These are phyloP conservation scores for Petromus typicus DNA, from an alignment of 2,113 vertebrate genomes.

Conservation along the genomic window DNA sequence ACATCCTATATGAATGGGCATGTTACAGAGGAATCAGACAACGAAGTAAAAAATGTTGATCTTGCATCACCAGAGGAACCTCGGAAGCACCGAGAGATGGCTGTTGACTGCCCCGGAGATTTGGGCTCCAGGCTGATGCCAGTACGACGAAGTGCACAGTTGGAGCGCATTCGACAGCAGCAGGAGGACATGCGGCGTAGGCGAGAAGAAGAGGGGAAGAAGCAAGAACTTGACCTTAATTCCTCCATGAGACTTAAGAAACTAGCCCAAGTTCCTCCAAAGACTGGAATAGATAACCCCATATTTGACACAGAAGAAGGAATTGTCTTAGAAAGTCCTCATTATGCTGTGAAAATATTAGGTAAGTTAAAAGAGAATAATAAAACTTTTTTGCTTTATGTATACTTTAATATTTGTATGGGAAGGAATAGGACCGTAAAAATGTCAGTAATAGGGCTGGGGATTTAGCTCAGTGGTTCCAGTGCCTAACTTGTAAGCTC, in stretches of 20 bases:
- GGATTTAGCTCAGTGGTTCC: too few species aligned
- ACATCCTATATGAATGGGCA: constrained; percentile 95
- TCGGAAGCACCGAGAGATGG: constrained; percentile 93
- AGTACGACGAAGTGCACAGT: constrained; percentile 89
- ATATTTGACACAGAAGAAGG: constrained; percentile 95
- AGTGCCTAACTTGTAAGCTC: too few species aligned
- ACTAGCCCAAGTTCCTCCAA: constrained; percentile 94
- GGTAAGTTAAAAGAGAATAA: constrained; percentile 83
- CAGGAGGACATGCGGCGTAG: constrained; percentile 94
- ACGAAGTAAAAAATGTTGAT: constrained; percentile 89
- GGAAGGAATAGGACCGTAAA: not conserved
- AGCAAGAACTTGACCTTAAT: constrained; percentile 93
- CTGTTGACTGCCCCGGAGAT: constrained; percentile 96
- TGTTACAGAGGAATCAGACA: constrained; percentile 92
- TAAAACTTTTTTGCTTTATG: constrained; percentile 48
- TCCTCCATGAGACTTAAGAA: constrained; percentile 95
- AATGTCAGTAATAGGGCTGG: not conserved
- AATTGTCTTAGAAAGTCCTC: constrained; percentile 88
- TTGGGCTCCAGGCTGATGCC: constrained; percentile 95
- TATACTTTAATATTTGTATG: not conserved
- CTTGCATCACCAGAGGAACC: constrained; percentile 87
- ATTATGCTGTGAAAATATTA: constrained; percentile 87
- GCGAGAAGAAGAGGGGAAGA: constrained; percentile 91
- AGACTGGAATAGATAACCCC: constrained; percentile 96
- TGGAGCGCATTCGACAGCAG: constrained; percentile 93